Evolutionary conservation across 2,888 invertebrate species (phyloP).

Genomic region (Orchesella flavescens): DNA sequence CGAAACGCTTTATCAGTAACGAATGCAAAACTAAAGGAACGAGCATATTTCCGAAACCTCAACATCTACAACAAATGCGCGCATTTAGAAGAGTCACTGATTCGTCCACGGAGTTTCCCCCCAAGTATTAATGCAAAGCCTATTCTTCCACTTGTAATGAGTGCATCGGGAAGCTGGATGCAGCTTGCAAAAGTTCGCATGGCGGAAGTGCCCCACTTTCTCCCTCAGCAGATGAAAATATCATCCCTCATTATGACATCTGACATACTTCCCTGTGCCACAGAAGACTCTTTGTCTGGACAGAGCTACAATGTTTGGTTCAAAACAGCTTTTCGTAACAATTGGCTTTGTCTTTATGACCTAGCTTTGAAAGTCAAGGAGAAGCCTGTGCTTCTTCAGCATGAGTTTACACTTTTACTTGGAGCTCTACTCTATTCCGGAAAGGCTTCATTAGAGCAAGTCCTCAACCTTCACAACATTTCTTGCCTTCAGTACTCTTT

Average conservation of each 20-base stretch:
- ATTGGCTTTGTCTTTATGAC: slow-evolving; percentile 17
- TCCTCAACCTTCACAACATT: not conserved
- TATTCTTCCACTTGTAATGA: too few species aligned
- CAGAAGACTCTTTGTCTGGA: too few species aligned
- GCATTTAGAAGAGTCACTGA: not conserved
- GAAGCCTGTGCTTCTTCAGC: slow-evolving; percentile 1
- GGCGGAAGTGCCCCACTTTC: too few species aligned
- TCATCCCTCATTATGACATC: not conserved
- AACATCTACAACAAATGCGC: slow-evolving; percentile 26
- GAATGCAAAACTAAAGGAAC: not conserved
- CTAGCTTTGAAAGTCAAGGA: slow-evolving; percentile 16
- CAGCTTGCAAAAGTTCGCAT: too few species aligned
- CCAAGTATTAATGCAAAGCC: not conserved
- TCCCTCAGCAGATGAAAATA: not conserved
- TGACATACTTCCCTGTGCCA: too few species aligned
- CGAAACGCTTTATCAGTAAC: not conserved
- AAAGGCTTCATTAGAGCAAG: not conserved
- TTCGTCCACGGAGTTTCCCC: not conserved
- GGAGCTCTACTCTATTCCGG: not conserved
- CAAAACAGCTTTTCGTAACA: not conserved
- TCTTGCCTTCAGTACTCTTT: not conserved
- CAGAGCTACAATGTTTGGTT: not conserved
- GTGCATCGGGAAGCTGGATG: too few species aligned
- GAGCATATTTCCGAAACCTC: slow-evolving; percentile 3
- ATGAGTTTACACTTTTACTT: not conserved